Base-by-base conservation (phyloP, 2,888 invertebrate genomes). In the Zeuzera pyrina region DNA sequence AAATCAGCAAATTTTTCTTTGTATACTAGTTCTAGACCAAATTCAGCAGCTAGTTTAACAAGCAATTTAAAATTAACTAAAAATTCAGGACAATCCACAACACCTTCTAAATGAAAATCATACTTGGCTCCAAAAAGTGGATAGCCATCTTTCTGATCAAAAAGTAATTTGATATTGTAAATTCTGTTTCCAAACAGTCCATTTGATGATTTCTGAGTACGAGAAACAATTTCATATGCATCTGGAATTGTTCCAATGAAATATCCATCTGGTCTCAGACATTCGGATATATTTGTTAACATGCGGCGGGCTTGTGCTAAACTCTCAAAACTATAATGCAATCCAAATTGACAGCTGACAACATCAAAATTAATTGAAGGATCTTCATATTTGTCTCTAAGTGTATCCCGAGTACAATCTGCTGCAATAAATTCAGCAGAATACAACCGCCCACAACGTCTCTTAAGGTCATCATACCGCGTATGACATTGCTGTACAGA, bases 71-170 rank as follows among this genome's bases (percentile, higher is more conserved):
- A 95, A 73, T 98, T 91, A 10, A 98, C 97, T 36, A 99, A 85
- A 83, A 98, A 99, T 69, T 99, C 99, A 1, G 99, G 99, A 68
- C 99, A 99, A 67, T 99, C 91, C 1, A 99, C 98, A 4, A 97
- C 97, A 21, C 94, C 97, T 60, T 98, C 96, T 46, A 99, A 83
- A 57, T 93, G 91, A 68, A 99, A 99, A 71, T 96, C 90, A 83
- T 98, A 98, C 63, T 95, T 94, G 12, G 93, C 96, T 23, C 98
- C 98, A 84, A 99, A 99, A 12, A 98, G 72, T 0, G 96, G 94
- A 48, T 89, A 89, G 7, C 88, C 86, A 29, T 72, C 43, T 55
- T 84, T 51, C 47, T 85, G 83, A 48, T 91, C 88, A 67, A 89
- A 89, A 33, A 89, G 83, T 48, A 93, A 88, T 42, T 89, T 87